A percentile compares a stretch with the other conserved stretches of the same genome.
Conservation (phyloP, 2,797 vertebrate genomes). For the Neosilurus hyrtlii region DNA sequence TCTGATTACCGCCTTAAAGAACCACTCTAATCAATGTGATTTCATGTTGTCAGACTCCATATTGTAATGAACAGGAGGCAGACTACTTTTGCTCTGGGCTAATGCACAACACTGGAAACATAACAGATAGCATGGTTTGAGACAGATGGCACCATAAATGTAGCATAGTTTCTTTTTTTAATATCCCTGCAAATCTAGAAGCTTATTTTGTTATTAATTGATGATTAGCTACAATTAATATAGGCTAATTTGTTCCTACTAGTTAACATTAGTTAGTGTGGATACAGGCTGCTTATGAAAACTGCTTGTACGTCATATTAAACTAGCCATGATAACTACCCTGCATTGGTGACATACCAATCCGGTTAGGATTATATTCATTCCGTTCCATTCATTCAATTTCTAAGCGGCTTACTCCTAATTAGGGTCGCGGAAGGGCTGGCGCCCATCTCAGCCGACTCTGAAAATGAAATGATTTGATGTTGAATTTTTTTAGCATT, state of each 20-base stretch:
- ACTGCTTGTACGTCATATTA: neutral
- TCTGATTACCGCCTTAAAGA: slow-evolving; percentile 51
- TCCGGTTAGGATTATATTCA: too few relatives aligned
- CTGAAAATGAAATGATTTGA: too few relatives aligned
- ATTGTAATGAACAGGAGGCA: slow-evolving; percentile 21
- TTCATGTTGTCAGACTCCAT: slow-evolving; percentile 33
- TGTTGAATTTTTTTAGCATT: neutral
- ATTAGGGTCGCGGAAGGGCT: too few relatives aligned
- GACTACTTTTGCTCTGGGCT: neutral
- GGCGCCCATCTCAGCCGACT: too few relatives aligned
- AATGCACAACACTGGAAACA: neutral
- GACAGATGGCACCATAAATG: neutral
- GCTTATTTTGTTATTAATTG: neutral
- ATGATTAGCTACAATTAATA: neutral
- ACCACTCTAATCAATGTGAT: slow-evolving; percentile 50
- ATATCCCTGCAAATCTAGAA: too few relatives aligned
- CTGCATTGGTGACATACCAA: neutral
- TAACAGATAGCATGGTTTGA: neutral
- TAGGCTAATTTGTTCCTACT: neutral
- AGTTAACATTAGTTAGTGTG: neutral
- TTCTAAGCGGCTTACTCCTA: too few relatives aligned
- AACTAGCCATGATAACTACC: neutral
- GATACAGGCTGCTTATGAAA: too few relatives aligned
- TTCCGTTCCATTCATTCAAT: too few relatives aligned
- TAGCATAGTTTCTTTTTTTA: too few relatives aligned